phyloP scores from a whole-genome alignment of 1,140 invertebrate genomes.

The Orius laevigatus region DNA sequence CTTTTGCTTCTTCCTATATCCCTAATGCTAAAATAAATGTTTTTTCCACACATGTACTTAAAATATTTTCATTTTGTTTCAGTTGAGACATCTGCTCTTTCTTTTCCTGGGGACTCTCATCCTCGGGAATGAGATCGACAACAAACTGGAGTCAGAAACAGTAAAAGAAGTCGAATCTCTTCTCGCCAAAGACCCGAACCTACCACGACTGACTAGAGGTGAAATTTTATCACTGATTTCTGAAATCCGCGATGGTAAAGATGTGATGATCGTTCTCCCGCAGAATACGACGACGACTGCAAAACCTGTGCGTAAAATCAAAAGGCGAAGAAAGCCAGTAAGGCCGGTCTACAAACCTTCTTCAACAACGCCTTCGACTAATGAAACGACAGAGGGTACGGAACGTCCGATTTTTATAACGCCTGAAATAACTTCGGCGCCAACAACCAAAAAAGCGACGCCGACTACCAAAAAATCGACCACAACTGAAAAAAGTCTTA shows the following conservation, averaged over 20 bases:
- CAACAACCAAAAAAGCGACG: not conserved
- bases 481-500: not conserved
- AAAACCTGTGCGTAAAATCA: constrained; percentile 6
- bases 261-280: constrained; percentile 12
- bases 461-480: not conserved
- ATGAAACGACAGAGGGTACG: constrained; percentile 7
- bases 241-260: constrained; percentile 11
- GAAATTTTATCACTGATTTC: constrained; percentile 40
- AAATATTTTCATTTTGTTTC: no score
- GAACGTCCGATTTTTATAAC: constrained; percentile 2
- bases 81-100: no score
- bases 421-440: not conserved
- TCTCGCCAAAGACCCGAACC: constrained; percentile 31
- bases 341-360: constrained; percentile 19
- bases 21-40: no score
- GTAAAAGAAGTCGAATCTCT: constrained; percentile 32
- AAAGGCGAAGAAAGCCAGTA: constrained; percentile 7
- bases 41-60: no score
- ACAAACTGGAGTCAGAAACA: no score
- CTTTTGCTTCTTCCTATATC: no score
- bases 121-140: no score
- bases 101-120: no score
- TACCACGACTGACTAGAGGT: constrained; percentile 36
- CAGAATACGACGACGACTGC: not conserved
- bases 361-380: constrained; percentile 7